Conservation (phyloP, 2,888 invertebrate genomes). For the Timema podura region DNA sequence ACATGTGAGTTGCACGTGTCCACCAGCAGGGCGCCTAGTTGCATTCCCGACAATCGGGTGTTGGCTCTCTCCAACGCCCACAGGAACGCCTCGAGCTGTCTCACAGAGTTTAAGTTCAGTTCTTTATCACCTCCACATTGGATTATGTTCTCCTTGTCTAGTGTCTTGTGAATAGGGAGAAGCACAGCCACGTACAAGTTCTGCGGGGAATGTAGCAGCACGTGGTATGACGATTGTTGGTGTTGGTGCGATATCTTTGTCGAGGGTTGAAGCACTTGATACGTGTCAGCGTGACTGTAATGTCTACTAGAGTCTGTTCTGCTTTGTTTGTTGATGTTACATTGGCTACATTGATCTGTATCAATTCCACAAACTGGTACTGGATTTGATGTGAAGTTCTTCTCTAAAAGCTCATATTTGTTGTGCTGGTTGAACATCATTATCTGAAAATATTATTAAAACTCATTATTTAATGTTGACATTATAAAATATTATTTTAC, state of each 20-base stretch:
- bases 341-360: conserved; percentile 1
- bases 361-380: not conserved
- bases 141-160: conserved; percentile 22
- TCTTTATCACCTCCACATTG: conserved; percentile 18
- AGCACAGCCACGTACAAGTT: conserved; percentile 26
- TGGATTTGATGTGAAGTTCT: not conserved
- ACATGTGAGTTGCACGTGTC: conserved; percentile 38
- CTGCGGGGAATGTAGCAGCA: conserved; percentile 22
- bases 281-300: not conserved
- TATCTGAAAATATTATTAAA: not conserved
- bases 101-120: conserved; percentile 34
- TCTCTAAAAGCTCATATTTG: not conserved
- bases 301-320: conserved; percentile 7
- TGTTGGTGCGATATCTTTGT: conserved; percentile 5
- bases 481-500: not conserved
- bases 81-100: conserved; percentile 44
- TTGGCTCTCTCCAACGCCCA: conserved; percentile 45
- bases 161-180: conserved; percentile 23
- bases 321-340: not conserved
- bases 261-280: not conserved
- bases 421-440: conserved; percentile 4
- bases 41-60: conserved; percentile 35
- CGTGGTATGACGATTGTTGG: conserved; percentile 15
- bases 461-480: not conserved
- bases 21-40: conserved; percentile 37